Conservation (phyloP, 2,113 vertebrate species). For the Coryphaenoides rupestris region DNA sequence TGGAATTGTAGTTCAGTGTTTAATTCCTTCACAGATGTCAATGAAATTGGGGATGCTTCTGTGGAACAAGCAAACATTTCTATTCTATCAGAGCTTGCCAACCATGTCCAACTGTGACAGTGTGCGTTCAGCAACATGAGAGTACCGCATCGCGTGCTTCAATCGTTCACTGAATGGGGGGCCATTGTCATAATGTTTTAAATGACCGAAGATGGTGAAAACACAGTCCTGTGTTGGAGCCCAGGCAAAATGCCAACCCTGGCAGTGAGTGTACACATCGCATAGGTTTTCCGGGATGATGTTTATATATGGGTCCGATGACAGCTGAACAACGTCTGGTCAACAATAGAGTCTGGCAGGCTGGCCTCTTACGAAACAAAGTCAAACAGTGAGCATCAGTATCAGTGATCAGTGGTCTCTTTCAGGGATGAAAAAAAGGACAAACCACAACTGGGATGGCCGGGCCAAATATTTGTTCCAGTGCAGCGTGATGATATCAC, state of each 20-base stretch:
- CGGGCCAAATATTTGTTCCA: not conserved
- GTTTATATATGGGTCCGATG: not conserved
- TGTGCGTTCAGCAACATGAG: not conserved
- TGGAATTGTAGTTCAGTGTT: no score
- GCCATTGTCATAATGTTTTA: slow-evolving; percentile 9
- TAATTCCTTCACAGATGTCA: no score
- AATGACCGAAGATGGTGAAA: slow-evolving; percentile 5
- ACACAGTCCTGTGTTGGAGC: not conserved
- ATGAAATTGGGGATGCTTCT: no score
- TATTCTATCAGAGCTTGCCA: no score
- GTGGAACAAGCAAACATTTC: no score
- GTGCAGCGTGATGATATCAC: not conserved
- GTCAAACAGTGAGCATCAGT: not conserved
- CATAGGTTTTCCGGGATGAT: not conserved
- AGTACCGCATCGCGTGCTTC: not conserved
- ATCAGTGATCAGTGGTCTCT: not conserved
- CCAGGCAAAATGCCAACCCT: slow-evolving; percentile 1
- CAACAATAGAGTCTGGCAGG: not conserved
- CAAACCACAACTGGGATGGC: not conserved
- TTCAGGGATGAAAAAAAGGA: not conserved
- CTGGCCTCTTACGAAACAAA: not conserved
- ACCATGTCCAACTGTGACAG: slow-evolving; percentile 1
- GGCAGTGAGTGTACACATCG: not conserved
- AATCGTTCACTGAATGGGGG: slow-evolving; percentile 4
- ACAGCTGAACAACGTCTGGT: slow-evolving; percentile 1